phyloP scores from a whole-genome alignment of 2,888 invertebrate species.

The Harmothoe impar region DNA sequence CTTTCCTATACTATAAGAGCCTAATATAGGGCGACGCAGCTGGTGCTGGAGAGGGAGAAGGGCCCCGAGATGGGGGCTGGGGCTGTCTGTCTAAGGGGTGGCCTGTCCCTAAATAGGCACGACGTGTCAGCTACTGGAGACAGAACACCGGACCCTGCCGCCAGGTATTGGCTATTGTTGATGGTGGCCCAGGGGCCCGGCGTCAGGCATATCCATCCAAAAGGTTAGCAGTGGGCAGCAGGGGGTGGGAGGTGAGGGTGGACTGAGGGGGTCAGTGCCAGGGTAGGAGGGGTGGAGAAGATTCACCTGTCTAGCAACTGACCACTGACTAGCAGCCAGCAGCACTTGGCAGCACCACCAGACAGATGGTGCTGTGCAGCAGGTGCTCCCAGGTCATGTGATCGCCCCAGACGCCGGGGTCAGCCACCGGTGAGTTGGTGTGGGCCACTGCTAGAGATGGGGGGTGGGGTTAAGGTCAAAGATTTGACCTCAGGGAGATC shows the following conservation, averaged over 20 bases:
- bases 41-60: no score
- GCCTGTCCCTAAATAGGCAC: no score
- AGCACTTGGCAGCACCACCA: neutral
- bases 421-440: neutral
- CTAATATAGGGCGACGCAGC: no score
- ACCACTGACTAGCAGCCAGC: neutral
- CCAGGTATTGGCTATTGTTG: constrained; percentile 31
- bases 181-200: neutral
- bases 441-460: neutral
- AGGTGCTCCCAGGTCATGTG: neutral
- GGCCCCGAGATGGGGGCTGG: no score
- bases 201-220: constrained; percentile 1
- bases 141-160: neutral
- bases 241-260: neutral
- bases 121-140: neutral
- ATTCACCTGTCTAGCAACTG: constrained; percentile 4
- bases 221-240: no score
- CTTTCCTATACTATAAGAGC: no score
- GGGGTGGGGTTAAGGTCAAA: neutral
- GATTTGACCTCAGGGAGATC: neutral
- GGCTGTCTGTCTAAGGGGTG: no score
- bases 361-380: neutral
- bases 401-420: constrained; percentile 3
- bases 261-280: neutral
- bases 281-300: neutral